Base-by-base conservation (phyloP, 2,113 vertebrate species). In the Chitala chitala region DNA sequence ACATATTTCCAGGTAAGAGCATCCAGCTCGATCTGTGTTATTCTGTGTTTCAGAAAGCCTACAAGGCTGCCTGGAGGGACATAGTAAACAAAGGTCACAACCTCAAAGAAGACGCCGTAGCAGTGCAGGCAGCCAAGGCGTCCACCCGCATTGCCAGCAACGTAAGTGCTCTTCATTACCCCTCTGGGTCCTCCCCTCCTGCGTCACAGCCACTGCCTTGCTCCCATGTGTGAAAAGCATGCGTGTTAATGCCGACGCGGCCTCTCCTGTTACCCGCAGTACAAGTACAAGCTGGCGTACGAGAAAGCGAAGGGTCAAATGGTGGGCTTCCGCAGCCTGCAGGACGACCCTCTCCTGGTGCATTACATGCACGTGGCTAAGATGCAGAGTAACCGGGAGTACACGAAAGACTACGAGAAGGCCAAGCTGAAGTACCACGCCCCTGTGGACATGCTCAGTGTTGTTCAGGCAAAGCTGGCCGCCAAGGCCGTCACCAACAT, bases 261-360 rank as follows among this genome's bases (percentile, higher is more conserved):
- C 17, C 38, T 15, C 51, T 63, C 20, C 20, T 22, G 20, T 24
- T 81, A 77, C 42, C 76, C 64, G 10, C 83, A 98, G 96, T 96
- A 93, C 79, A 95, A 96, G 82, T 98, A 98, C 83, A 98, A 95
- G 77, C 31, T 93, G 71, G 90, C 82, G 7, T 96, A 94, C 17
- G 93, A 95, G 82, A 86, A 94, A 71, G 87, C 87, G 20, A 94
- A 78, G 51, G 96, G 96, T 5, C 95, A 94, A 66, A 94, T 95
- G 1, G 88, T 99, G 0, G 96, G 96, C 71, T 92, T 93, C 91
- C 94, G 94, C 53, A 98, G 87, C 86, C 78, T 99, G 53, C 87
- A 95, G 82, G 96, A 99, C 3, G 96, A 99, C 65, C 96, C 96
- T 33, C 92, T 97, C 74, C 91, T 99, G 53, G 95, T 98, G 36